These are phyloP conservation scores for Onychostruthus taczanowskii DNA, from an alignment of 2,113 vertebrate species.

Conservation along the genomic window DNA sequence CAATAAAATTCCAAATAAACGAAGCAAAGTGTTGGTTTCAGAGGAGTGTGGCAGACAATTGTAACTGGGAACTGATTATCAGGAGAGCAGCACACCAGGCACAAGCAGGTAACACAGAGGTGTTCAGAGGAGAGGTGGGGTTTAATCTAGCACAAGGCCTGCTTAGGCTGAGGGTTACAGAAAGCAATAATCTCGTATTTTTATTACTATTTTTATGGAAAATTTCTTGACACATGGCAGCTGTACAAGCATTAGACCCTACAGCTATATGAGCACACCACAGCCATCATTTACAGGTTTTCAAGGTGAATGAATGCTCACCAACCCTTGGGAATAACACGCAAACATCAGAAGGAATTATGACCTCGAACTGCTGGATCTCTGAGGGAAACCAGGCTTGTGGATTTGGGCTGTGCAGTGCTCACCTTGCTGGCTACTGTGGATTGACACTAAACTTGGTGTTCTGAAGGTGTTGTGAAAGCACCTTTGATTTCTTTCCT, in stretches of 20 bases:
- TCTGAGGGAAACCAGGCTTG: not conserved
- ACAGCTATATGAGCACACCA: not conserved
- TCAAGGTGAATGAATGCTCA: not conserved
- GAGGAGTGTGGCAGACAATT: not conserved
- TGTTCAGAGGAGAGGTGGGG: not conserved
- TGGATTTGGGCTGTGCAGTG: not conserved
- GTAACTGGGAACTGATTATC: not conserved
- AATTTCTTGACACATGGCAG: not conserved
- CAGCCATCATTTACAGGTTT: not conserved
- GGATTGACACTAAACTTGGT: fast-evolving
- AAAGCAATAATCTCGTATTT: not conserved
- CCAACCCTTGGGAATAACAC: not conserved
- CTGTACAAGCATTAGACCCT: not conserved
- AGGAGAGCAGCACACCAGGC: not conserved
- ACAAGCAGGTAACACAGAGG: not conserved
- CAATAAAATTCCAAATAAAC: not conserved
- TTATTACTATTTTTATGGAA: not conserved
- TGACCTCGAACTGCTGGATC: fast-evolving
- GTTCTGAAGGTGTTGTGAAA: not conserved
- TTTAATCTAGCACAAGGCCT: not conserved
- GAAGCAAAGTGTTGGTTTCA: not conserved
- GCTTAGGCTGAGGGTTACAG: not conserved
- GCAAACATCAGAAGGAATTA: not conserved
- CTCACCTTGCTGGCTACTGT: fast-evolving
- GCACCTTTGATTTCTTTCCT: not conserved